A percentile compares a stretch with the other conserved stretches of the same genome.
phyloP scores from a whole-genome alignment of 1,140 invertebrate genomes.

The Nymphalis io region DNA sequence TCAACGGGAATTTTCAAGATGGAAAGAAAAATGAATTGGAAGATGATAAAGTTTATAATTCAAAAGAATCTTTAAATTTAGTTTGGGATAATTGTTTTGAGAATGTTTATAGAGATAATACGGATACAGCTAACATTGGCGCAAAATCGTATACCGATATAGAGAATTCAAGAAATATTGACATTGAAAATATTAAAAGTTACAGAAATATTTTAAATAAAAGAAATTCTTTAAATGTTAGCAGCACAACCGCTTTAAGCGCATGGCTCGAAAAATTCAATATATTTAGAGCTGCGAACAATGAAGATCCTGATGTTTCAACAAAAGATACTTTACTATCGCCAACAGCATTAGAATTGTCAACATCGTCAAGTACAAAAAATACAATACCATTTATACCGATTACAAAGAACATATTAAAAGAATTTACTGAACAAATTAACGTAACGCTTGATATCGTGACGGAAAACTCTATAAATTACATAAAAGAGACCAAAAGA shows the following conservation, averaged over 20 bases:
- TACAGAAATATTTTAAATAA: constrained; percentile 53
- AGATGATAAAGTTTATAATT: constrained; percentile 37
- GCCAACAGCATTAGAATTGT: not conserved
- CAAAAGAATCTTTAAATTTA: constrained; percentile 49
- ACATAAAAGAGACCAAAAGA: constrained; percentile 56
- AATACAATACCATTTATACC: constrained; percentile 52
- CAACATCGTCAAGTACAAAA: not conserved
- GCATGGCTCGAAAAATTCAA: constrained; percentile 63
- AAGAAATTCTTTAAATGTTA: constrained; percentile 49
- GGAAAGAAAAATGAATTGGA: constrained; percentile 33
- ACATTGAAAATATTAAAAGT: constrained; percentile 42
- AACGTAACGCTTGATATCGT: constrained; percentile 54
- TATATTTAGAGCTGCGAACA: constrained; percentile 19
- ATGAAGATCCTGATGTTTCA: constrained; percentile 8
- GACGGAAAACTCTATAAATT: constrained; percentile 62
- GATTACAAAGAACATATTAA: constrained; percentile 65
- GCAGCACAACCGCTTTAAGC: constrained; percentile 50
- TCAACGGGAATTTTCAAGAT: constrained; percentile 41
- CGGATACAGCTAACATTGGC: constrained; percentile 17
- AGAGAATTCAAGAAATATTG: constrained; percentile 48
- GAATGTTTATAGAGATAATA: constrained; percentile 50
- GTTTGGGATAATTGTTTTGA: constrained; percentile 70
- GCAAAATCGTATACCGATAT: constrained; percentile 38
- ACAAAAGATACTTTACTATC: constrained; percentile 7
- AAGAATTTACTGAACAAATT: constrained; percentile 38